A percentile compares a stretch with the other conserved stretches of the same genome.
These are phyloP conservation scores for Orbicella faveolata DNA, from an alignment of 64 coral and sea anemone species.

Conservation along the genomic window DNA sequence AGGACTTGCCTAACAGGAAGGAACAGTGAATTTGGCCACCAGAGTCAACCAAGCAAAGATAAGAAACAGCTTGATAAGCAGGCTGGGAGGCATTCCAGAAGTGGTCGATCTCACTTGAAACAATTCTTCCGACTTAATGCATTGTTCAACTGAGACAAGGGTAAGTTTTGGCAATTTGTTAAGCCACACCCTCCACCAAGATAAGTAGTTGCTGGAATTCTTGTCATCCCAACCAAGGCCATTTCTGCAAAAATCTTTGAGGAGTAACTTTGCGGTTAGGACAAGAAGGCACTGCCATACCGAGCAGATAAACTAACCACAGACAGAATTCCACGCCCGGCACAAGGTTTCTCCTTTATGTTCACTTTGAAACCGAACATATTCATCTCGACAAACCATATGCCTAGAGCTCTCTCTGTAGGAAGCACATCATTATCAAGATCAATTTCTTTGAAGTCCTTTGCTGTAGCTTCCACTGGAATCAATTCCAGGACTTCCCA, in stretches of 20 bases:
- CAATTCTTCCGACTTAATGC: background rate
- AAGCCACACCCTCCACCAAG: slow-evolving; percentile 15
- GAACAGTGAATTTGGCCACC: background rate
- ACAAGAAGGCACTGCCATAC: background rate
- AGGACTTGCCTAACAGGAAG: background rate
- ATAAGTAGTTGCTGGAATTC: background rate
- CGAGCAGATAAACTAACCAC: background rate
- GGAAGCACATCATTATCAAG: background rate
- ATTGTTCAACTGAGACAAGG: background rate
- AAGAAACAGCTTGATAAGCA: slow-evolving; percentile 24
- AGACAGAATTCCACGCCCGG: background rate
- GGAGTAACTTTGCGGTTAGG: background rate
- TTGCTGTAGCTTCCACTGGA: background rate
- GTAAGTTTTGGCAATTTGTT: background rate
- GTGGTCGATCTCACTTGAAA: background rate
- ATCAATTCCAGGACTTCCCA: background rate
- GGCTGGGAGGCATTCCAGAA: background rate
- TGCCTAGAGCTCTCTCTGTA: background rate
- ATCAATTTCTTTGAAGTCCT: background rate
- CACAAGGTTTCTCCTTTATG: too few relatives aligned
- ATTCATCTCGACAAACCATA: background rate
- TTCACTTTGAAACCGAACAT: background rate
- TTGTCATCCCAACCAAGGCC: background rate
- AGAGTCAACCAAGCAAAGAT: background rate
- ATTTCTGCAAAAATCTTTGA: background rate